Evolutionary conservation across 2,888 invertebrate genomes (phyloP).

Genomic region (Eumacrocentrus americanus): DNA sequence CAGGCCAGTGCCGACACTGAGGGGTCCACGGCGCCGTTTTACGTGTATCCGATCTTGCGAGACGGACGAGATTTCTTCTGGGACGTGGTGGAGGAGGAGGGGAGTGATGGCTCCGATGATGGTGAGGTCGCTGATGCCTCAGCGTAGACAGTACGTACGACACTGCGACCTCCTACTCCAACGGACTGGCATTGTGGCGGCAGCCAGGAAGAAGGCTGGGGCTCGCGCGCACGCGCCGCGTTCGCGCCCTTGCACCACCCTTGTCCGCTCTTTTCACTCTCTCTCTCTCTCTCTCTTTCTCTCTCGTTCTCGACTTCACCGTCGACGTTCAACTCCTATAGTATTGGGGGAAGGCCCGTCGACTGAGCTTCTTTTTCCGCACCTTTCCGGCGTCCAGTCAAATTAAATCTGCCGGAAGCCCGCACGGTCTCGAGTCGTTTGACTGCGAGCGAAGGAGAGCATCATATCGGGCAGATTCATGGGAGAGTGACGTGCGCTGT

Average conservation of each 20-base stretch:
- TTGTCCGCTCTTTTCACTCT: too few species aligned
- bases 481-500: too few species aligned
- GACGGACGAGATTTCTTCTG: neutral
- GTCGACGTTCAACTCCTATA: neutral
- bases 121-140: slow-evolving; percentile 18
- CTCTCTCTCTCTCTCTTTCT: neutral
- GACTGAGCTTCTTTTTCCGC: slow-evolving; percentile 15
- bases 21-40: neutral
- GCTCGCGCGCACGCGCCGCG: slow-evolving; percentile 37
- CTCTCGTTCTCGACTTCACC: neutral
- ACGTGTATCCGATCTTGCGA: neutral
- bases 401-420: too few species aligned
- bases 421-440: too few species aligned
- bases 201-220: slow-evolving; percentile 31
- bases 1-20: neutral
- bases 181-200: slow-evolving; percentile 44
- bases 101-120: neutral
- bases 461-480: too few species aligned
- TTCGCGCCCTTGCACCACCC: slow-evolving; percentile 29
- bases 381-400: neutral
- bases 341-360: too few species aligned
- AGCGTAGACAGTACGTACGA: slow-evolving; percentile 40
- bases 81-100: slow-evolving; percentile 2
- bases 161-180: slow-evolving; percentile 50
- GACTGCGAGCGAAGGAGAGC: too few species aligned